These are phyloP conservation scores for Drosophila willistoni DNA, from an alignment of 1,140 invertebrate genomes.

Conservation along the genomic window DNA sequence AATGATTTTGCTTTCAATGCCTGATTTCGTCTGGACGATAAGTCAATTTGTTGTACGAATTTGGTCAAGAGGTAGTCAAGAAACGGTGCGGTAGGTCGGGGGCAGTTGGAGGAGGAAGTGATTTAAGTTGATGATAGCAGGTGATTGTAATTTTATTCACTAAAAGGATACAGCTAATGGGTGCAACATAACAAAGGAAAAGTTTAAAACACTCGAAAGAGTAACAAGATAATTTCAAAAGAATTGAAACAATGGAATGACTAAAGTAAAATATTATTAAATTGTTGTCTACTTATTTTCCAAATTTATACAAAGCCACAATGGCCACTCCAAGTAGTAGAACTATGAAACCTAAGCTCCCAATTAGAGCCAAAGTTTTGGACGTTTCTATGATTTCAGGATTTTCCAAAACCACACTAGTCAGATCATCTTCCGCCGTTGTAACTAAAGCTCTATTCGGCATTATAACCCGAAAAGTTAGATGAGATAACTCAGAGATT, in stretches of 20 bases:
- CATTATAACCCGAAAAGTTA: conserved; percentile 70
- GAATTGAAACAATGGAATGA: too few species aligned
- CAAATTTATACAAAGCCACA: conserved; percentile 54
- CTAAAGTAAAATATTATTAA: too few species aligned
- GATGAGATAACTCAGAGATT: conserved; percentile 62
- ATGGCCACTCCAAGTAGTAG: conserved; percentile 56
- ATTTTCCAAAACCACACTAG: neutral
- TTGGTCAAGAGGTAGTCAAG: conserved; percentile 10
- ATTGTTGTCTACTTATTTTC: conserved; percentile 36
- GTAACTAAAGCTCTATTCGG: conserved; percentile 12
- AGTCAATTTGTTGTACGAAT: conserved; percentile 46
- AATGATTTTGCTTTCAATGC: conserved; percentile 32
- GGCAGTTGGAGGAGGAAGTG: neutral
- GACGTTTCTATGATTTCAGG: neutral
- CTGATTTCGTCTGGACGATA: conserved; percentile 49
- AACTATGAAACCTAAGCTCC: conserved; percentile 64
- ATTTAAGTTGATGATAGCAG: conserved; percentile 24
- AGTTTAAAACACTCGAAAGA: neutral
- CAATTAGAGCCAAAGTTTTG: conserved; percentile 53
- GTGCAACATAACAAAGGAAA: neutral
- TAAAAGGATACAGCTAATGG: neutral
- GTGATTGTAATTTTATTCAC: conserved; percentile 9
- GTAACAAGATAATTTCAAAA: too few species aligned
- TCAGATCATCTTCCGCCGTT: neutral
- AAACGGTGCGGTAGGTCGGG: neutral